phyloP scores from a whole-genome alignment of 2,797 vertebrate genomes.

The Balearica regulorum region DNA sequence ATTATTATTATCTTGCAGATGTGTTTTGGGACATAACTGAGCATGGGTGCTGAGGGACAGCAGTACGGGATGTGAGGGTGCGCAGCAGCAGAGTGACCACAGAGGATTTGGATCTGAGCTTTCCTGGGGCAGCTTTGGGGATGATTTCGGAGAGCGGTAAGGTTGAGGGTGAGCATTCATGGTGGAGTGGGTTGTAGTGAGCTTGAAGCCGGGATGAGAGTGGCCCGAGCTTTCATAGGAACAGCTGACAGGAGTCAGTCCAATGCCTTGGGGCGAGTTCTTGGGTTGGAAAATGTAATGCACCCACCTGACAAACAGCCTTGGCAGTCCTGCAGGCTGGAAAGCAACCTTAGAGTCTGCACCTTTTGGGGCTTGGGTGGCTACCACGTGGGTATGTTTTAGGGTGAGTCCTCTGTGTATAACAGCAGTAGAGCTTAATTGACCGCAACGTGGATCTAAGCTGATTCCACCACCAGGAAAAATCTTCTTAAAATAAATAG shows the following conservation, averaged over 20 bases:
- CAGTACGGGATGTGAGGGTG: too few relatives aligned
- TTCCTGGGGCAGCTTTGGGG: neutral
- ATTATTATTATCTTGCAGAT: neutral
- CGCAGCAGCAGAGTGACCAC: neutral
- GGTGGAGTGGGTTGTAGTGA: neutral
- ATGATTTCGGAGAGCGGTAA: neutral
- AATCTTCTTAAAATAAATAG: neutral
- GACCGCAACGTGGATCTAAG: neutral
- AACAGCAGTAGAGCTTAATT: neutral
- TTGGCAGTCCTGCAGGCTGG: neutral
- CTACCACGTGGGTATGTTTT: neutral
- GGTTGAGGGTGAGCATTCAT: neutral
- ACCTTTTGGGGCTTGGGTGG: neutral
- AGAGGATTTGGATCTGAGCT: neutral
- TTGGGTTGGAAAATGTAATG: neutral
- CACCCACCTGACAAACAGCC: neutral
- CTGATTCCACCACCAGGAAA: neutral
- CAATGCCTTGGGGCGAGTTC: neutral
- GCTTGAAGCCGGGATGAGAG: neutral
- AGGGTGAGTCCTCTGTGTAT: neutral
- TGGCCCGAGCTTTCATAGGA: neutral
- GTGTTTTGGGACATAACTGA: neutral
- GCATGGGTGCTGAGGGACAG: neutral
- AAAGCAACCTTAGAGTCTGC: neutral
- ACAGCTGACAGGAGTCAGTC: neutral